A percentile compares a stretch with the other conserved stretches of the same genome.
These are phyloP conservation scores for Eilema sororculum DNA, from an alignment of 2,888 invertebrate genomes.

Conservation along the genomic window DNA sequence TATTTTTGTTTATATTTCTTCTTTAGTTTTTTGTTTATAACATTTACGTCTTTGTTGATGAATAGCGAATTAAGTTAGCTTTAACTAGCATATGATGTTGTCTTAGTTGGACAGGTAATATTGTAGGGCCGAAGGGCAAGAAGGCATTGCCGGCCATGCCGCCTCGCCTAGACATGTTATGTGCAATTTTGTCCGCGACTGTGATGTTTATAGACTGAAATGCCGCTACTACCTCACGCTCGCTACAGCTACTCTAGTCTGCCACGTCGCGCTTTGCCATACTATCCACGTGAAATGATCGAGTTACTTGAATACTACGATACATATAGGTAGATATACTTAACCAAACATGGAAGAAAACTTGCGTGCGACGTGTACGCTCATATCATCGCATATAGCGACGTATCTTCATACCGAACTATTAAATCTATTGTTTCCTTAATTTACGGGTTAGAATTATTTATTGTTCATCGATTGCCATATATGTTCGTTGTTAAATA, in stretches of 20 bases:
- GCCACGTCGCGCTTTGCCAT: constrained; percentile 73
- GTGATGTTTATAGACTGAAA: constrained; percentile 90
- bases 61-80: constrained; percentile 82
- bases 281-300: constrained; percentile 41
- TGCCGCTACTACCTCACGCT: constrained; percentile 87
- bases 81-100: constrained; percentile 77
- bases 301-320: constrained; percentile 12
- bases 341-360: constrained; percentile 35
- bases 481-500: constrained; percentile 79
- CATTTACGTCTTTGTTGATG: constrained; percentile 84
- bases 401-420: constrained; percentile 67
- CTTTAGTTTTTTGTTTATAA: constrained; percentile 81
- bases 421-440: constrained; percentile 62
- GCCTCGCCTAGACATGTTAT: constrained; percentile 78
- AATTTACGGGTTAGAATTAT: constrained; percentile 76
- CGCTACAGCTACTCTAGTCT: constrained; percentile 84
- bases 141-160: constrained; percentile 65
- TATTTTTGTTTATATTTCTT: constrained; percentile 81
- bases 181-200: constrained; percentile 88
- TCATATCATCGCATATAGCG: constrained; percentile 74
- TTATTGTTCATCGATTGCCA: constrained; percentile 79
- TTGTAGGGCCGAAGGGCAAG: constrained; percentile 69
- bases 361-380: constrained; percentile 60
- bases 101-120: constrained; percentile 75
- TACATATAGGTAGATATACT: constrained; percentile 22